Percentiles rank a stretch among this genome's conserved stretches.
These are phyloP conservation scores for Heliconius erato DNA, from an alignment of 2,888 invertebrate species.

Conservation along the genomic window DNA sequence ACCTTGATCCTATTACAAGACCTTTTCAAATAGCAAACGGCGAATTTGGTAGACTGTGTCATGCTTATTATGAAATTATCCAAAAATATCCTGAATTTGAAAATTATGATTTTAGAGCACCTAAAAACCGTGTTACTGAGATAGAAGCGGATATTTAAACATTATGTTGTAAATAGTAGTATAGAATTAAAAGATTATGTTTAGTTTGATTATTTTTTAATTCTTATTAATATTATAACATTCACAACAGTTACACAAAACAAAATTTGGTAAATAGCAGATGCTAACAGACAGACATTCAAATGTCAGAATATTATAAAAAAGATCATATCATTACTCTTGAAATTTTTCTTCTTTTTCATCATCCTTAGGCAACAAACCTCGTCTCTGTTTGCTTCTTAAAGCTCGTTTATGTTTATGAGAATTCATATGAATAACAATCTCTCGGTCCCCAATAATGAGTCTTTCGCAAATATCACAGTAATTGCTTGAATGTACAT, in stretches of 20 bases:
- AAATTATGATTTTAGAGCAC: conserved; percentile 89
- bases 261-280: conserved; percentile 5
- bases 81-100: conserved; percentile 88
- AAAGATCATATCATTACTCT: background rate
- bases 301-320: background rate
- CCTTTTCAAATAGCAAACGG: conserved; percentile 91
- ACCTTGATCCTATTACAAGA: conserved; percentile 88
- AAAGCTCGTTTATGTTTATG: conserved; percentile 87
- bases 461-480: conserved; percentile 90
- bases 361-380: conserved; percentile 42
- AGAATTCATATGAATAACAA: conserved; percentile 89
- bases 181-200: conserved; percentile 50
- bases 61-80: conserved; percentile 91
- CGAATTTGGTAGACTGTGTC: conserved; percentile 91
- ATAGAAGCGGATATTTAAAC: conserved; percentile 56
- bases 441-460: conserved; percentile 90
- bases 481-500: conserved; percentile 75
- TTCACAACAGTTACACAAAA: background rate
- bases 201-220: conserved; percentile 39
- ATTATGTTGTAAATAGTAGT: conserved; percentile 61
- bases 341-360: conserved; percentile 43
- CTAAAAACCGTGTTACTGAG: conserved; percentile 62
- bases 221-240: conserved; percentile 10
- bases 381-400: conserved; percentile 67
- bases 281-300: background rate